These are phyloP conservation scores for Rhinogobio ventralis DNA, from an alignment of 2,797 vertebrate genomes.

Conservation along the genomic window DNA sequence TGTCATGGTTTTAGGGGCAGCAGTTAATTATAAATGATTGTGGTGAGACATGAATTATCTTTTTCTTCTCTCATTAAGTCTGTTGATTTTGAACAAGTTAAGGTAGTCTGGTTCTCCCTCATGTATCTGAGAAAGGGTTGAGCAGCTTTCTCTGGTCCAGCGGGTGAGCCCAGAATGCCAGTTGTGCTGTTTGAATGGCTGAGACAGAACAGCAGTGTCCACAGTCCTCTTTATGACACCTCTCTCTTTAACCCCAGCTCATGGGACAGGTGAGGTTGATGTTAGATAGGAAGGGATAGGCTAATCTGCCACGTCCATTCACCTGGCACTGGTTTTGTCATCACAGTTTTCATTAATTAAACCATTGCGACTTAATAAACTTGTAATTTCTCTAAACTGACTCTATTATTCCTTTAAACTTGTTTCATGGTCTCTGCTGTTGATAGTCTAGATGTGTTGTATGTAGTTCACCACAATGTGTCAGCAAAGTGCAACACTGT, in stretches of 20 bases:
- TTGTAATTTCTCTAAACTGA: slow-evolving; percentile 57
- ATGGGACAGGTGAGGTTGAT: slow-evolving; percentile 74
- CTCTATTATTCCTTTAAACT: background rate
- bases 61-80: slow-evolving; percentile 51
- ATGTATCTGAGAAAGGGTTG: slow-evolving; percentile 75
- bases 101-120: slow-evolving; percentile 60
- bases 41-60: slow-evolving; percentile 38
- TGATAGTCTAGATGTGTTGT: background rate
- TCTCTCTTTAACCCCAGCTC: slow-evolving; percentile 69
- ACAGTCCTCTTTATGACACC: slow-evolving; percentile 76
- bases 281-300: slow-evolving; percentile 66
- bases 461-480: slow-evolving; percentile 46
- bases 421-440: background rate
- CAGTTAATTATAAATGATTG: slow-evolving; percentile 17
- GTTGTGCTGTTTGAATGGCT: slow-evolving; percentile 63
- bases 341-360: slow-evolving; percentile 62
- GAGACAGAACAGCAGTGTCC: slow-evolving; percentile 58
- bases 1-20: slow-evolving; percentile 28
- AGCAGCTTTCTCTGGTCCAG: slow-evolving; percentile 79
- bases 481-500: slow-evolving; percentile 36
- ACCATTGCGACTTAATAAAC: slow-evolving; percentile 79
- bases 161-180: slow-evolving; percentile 54
- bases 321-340: slow-evolving; percentile 65
- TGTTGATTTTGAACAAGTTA: slow-evolving; percentile 41
- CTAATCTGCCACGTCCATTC: slow-evolving; percentile 58